Evolutionary conservation across 2,888 invertebrate species (phyloP).

Genomic region (Tiliacea aurago): DNA sequence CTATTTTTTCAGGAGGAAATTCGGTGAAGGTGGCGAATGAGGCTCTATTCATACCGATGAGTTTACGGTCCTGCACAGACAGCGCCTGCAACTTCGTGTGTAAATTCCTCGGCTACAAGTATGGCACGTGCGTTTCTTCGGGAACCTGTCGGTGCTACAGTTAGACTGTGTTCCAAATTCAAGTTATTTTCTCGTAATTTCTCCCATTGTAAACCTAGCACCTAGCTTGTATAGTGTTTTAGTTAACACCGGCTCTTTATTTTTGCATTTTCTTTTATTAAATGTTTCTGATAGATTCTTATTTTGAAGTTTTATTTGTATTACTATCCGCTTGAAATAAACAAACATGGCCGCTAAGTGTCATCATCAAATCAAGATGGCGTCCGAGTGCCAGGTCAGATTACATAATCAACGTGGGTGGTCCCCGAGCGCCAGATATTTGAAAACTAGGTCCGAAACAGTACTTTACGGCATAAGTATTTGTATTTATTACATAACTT

Average conservation of each 20-base stretch:
- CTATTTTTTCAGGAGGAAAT: slow-evolving; percentile 25
- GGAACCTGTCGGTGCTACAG: slow-evolving; percentile 38
- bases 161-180: slow-evolving; percentile 11
- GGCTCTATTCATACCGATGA: slow-evolving; percentile 50
- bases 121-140: slow-evolving; percentile 40
- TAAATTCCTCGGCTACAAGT: slow-evolving; percentile 50
- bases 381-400: no score
- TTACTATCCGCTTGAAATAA: no score
- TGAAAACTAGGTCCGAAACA: no score
- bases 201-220: background rate
- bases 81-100: slow-evolving; percentile 45
- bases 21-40: slow-evolving; percentile 20
- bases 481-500: no score
- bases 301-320: slow-evolving; percentile 17
- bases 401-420: no score
- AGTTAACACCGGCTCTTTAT: slow-evolving; percentile 6
- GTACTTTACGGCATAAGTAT: no score
- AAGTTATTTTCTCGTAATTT: background rate
- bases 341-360: no score
- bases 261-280: background rate
- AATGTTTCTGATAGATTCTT: background rate
- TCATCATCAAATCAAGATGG: no score
- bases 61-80: slow-evolving; percentile 28
- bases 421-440: no score
- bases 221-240: background rate